Evolutionary conservation across 2,113 vertebrate species (phyloP), one percentile per base, ranked within the genome.

Genomic region (Nibea coibor): DNA sequence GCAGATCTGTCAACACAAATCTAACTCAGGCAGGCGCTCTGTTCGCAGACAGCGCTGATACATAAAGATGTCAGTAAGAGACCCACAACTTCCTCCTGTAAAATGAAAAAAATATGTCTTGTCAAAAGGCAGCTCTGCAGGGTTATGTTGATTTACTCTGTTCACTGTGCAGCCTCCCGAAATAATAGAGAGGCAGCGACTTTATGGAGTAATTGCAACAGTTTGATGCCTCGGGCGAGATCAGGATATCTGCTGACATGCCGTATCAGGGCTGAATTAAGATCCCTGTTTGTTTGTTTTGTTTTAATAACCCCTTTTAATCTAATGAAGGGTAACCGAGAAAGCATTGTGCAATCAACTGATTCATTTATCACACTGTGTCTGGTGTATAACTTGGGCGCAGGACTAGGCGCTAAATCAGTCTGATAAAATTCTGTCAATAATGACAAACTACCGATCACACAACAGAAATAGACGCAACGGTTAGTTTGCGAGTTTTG

Each of bases 111-210:
- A 70, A 62, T 19, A 62, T 15, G 57, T 73, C 64, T 85, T 89
- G 88, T 88, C 85, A 85, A 81, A 54, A 69, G 62, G 81, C 70
- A 75, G 85, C 64, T 88, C 75, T 81, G 80, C 70, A 3, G 83
- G 77, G 77, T 85, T 68, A 48, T 50, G 80, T 73, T 88, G 84
- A 88, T 88, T 89, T 87, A 90, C 87, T 62, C 72, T 28, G 62
- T 51, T 68, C 84, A 72, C 72, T 43, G 50, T 24, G n/a, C 74
- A 78, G 83, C 79, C 77, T 69, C 51, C 61, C 80, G 72, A 73
- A 85, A 84, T 85, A 82, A 92, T 68, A 85, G 77, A 45, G 50
- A 70, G 72, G 72, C 83, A 31, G 72, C 14, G 75, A 69, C 77
- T 90, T 88, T 83, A 79, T 63, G 19, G 85, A 72, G 72, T 77